These are phyloP conservation scores for Microcaecilia unicolor DNA, from an alignment of 2,797 vertebrate species.

Conservation along the genomic window DNA sequence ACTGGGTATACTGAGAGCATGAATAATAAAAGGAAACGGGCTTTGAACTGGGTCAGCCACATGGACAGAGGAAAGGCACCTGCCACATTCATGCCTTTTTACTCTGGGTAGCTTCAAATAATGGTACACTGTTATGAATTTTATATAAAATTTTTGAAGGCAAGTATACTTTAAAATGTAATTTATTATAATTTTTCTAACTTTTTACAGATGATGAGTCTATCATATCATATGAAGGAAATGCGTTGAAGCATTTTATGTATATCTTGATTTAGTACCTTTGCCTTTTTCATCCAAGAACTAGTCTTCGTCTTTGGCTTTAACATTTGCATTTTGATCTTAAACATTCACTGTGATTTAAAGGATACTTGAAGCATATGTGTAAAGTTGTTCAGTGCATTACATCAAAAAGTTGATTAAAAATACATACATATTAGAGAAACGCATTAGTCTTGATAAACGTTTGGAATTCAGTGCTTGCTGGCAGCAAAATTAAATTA, in stretches of 20 bases:
- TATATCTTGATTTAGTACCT: slow-evolving; percentile 61
- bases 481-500: slow-evolving; percentile 29
- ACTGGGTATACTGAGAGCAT: slow-evolving; percentile 87
- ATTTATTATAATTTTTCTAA: slow-evolving; percentile 93
- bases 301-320: slow-evolving; percentile 45
- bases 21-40: slow-evolving; percentile 24
- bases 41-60: slow-evolving; percentile 19
- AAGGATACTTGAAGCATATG: slow-evolving; percentile 69
- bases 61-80: slow-evolving; percentile 41
- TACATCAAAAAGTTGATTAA: not conserved
- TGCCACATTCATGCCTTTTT: slow-evolving; percentile 53
- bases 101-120: slow-evolving; percentile 47
- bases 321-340: slow-evolving; percentile 48
- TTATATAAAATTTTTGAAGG: slow-evolving; percentile 79
- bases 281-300: slow-evolving; percentile 59
- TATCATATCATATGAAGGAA: slow-evolving; percentile 71
- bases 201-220: slow-evolving; percentile 84
- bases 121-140: slow-evolving; percentile 74
- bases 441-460: slow-evolving; percentile 24
- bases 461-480: slow-evolving; percentile 9
- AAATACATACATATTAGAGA: slow-evolving; percentile 29
- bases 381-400: slow-evolving; percentile 48
- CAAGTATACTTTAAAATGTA: slow-evolving; percentile 91
- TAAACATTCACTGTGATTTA: slow-evolving; percentile 70
- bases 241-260: slow-evolving; percentile 74